phyloP scores from a whole-genome alignment of 2,888 invertebrate genomes.

The Carpatolechia fugitivella region DNA sequence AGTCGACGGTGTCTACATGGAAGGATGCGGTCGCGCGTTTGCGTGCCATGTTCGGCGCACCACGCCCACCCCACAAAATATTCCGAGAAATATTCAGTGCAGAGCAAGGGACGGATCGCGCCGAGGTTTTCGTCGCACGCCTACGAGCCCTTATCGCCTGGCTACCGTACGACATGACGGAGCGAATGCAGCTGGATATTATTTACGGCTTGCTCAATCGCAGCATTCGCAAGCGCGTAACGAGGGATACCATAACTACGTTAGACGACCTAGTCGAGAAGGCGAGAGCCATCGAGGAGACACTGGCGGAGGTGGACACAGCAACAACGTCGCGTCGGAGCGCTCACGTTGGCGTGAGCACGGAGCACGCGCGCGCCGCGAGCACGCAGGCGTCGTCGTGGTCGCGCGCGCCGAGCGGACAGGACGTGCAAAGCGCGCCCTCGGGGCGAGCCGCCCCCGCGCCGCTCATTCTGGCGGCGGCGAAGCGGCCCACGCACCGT shows the following conservation, averaged over 20 bases:
- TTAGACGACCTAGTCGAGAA: background rate
- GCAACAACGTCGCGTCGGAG: background rate
- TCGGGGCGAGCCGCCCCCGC: background rate
- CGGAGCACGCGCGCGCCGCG: background rate
- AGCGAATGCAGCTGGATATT: background rate
- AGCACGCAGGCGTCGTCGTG: background rate
- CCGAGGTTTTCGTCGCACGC: background rate
- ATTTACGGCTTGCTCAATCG: background rate
- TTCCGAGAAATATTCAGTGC: background rate
- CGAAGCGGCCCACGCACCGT: background rate
- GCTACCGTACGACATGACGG: background rate
- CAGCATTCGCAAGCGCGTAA: background rate
- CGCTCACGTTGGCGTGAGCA: background rate
- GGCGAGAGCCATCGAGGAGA: background rate
- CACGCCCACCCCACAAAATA: too few species aligned
- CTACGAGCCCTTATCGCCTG: background rate
- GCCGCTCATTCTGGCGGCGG: background rate
- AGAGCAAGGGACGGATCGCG: background rate
- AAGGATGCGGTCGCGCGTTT: conserved; percentile 11
- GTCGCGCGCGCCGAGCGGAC: background rate
- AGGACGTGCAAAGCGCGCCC: background rate
- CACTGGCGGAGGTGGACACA: background rate
- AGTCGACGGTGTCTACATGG: conserved; percentile 1
- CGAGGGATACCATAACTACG: background rate
- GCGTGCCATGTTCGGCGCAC: too few species aligned